These are phyloP conservation scores for Pachyrhynchus sulphureomaculatus DNA, from an alignment of 1,140 invertebrate genomes.

Conservation along the genomic window DNA sequence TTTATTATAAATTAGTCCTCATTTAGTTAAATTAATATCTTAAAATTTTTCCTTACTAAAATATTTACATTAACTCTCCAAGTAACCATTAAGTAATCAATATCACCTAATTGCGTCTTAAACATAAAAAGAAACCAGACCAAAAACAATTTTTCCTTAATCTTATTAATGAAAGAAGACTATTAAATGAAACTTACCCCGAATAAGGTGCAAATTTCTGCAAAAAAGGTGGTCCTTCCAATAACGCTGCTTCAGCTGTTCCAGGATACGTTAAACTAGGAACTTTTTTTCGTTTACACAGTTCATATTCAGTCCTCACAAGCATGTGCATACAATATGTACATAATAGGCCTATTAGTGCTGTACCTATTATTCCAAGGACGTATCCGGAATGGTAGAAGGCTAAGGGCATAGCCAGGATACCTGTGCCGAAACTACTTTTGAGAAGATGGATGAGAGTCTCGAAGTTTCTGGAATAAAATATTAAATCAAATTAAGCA, in stretches of 20 bases:
- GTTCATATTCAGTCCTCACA: constrained; percentile 65
- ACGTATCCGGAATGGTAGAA: constrained; percentile 76
- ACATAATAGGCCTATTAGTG: constrained; percentile 71
- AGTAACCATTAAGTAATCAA: no score
- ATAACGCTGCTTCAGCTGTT: constrained; percentile 67
- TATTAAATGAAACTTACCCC: no score
- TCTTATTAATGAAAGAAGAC: no score
- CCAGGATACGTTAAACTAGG: constrained; percentile 71
- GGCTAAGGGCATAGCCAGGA: constrained; percentile 86
- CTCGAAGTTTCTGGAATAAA: constrained; percentile 66
- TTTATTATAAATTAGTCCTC: no score
- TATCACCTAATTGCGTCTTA: no score
- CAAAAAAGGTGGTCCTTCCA: constrained; percentile 66
- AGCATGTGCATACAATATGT: constrained; percentile 80
- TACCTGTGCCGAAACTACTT: constrained; percentile 86
- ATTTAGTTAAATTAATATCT: no score
- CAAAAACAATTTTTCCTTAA: no score
- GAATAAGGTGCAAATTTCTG: constrained; percentile 61
- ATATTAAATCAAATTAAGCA: no score
- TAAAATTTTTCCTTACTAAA: no score
- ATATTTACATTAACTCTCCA: no score
- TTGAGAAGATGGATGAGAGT: constrained; percentile 82
- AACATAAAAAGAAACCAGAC: no score
- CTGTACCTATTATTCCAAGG: constrained; percentile 65
- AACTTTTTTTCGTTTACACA: constrained; percentile 67